Evolutionary conservation across 2,797 vertebrate species (phyloP).

Genomic region (Oryzias dopingdopingensis): DNA sequence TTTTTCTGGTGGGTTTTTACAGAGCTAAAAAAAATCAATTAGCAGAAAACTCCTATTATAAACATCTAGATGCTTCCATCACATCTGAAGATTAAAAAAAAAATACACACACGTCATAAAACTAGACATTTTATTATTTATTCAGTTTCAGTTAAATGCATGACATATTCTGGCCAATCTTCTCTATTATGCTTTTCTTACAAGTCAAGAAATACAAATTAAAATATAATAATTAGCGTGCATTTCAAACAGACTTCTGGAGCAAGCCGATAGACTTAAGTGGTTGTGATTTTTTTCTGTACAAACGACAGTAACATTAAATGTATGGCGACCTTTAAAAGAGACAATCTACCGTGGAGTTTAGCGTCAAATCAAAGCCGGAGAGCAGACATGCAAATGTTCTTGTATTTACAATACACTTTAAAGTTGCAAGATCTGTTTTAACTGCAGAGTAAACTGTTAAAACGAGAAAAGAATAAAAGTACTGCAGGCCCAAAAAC

Average conservation of each 20-base stretch:
- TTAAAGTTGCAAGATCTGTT: slow-evolving; percentile 17
- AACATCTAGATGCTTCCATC: not conserved
- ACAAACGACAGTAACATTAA: slow-evolving; percentile 57
- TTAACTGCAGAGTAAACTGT: slow-evolving; percentile 21
- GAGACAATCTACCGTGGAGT: slow-evolving; percentile 10
- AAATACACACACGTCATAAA: slow-evolving; percentile 34
- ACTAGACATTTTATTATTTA: slow-evolving; percentile 74
- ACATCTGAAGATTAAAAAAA: slow-evolving; percentile 5
- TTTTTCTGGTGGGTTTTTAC: too few species aligned
- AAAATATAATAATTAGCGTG: slow-evolving; percentile 80
- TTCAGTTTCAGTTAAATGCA: slow-evolving; percentile 87
- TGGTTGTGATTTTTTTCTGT: slow-evolving; percentile 76
- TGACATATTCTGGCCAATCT: slow-evolving; percentile 82
- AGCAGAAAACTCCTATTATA: too few species aligned
- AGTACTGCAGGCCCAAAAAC: slow-evolving; percentile 7
- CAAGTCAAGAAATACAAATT: slow-evolving; percentile 77
- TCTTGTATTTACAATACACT: slow-evolving; percentile 17
- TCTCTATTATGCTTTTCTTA: slow-evolving; percentile 80
- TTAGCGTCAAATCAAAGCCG: slow-evolving; percentile 15
- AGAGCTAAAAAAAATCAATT: too few species aligned
- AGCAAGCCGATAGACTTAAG: slow-evolving; percentile 79
- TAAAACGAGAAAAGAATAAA: slow-evolving; percentile 15
- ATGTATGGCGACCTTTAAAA: slow-evolving; percentile 17
- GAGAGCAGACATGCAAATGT: slow-evolving; percentile 14
- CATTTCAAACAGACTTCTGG: slow-evolving; percentile 80